Evolutionary conservation across 2,888 invertebrate species (phyloP).

Genomic region (Allygus modestus): DNA sequence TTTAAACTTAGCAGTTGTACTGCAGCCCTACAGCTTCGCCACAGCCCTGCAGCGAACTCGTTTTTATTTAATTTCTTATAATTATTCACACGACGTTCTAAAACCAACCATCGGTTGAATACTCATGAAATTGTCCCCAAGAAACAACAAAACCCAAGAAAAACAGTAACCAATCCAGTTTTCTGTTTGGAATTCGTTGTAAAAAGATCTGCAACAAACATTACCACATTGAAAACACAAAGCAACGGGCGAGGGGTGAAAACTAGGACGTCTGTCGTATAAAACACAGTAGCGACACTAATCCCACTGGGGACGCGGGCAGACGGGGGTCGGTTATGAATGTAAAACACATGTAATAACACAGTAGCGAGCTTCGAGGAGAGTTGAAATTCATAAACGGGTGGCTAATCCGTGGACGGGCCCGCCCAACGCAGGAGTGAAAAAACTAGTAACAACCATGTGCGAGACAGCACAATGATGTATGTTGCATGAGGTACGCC

Average conservation of each 20-base stretch:
- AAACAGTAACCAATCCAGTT: no score
- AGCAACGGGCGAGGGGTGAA: background rate
- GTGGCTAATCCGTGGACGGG: background rate
- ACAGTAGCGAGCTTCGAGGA: background rate
- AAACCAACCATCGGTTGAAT: no score
- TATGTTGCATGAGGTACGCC: background rate
- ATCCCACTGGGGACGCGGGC: background rate
- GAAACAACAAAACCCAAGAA: no score
- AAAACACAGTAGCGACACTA: slow-evolving; percentile 12
- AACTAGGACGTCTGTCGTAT: background rate
- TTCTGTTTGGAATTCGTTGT: no score
- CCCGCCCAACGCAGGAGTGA: background rate
- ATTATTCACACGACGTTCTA: no score
- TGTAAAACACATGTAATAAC: slow-evolving; percentile 20
- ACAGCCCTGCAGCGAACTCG: no score
- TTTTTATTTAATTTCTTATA: no score
- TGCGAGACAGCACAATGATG: background rate
- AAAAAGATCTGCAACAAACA: slow-evolving; percentile 4
- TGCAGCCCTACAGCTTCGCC: no score
- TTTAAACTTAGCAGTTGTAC: no score
- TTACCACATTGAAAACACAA: background rate
- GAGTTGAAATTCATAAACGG: background rate
- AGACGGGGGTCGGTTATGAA: slow-evolving; percentile 8
- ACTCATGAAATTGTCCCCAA: no score
- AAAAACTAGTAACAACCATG: slow-evolving; percentile 13